Base-by-base conservation (phyloP, 2,888 invertebrate genomes). In the Phaedon cochleariae region DNA sequence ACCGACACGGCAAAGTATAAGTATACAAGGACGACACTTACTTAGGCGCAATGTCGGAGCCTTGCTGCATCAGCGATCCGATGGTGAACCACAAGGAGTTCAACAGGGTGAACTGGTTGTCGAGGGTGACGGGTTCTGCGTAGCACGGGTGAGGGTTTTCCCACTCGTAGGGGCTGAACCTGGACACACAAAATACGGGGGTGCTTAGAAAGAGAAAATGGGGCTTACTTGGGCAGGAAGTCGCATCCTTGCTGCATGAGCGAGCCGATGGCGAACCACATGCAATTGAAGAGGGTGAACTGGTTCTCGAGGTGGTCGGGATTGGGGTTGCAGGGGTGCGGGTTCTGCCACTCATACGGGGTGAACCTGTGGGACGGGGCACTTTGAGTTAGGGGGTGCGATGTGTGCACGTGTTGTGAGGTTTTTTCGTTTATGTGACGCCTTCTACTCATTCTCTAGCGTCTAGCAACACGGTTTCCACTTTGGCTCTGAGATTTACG, bases 241-340 rank as follows among this genome's bases (percentile, higher is more conserved):
- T 96, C 96, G 86, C 95, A 96, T 83, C 96, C 96, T 86, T 97
- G 96, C 83, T 96, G 96, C 93, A 97, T 95, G 77, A 97, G 88
- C 51, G 95, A 95, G 78, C 95, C 95, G 76, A 97, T 95, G 75
- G 96, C 95, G 86, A 98, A 98, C 98, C 98, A 98, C 87, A 97
- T 90, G 85, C 96, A 95, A 88, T 97, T 97, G 86, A 93, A 88
- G 82, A 93, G 85, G 65, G 93, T 95, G 86, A 97, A 97, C 84
- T 95, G 94, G 83, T 96, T 97, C 85, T 96, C 95, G 82, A 96
- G 86, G 72, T 90, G 90, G 76, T 93, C 92, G 79, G 90, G 90
- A 79, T 89, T 88, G 63, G 92, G 91, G 82, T 94, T 93, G 81
- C 93, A 92, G 69, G 94, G 93, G 78, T 94, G 93, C 63, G 94